Evolutionary conservation across 2,888 invertebrate species (phyloP), one percentile per base, ranked within the genome.

Genomic region (Dasysyrphus tricinctus): DNA sequence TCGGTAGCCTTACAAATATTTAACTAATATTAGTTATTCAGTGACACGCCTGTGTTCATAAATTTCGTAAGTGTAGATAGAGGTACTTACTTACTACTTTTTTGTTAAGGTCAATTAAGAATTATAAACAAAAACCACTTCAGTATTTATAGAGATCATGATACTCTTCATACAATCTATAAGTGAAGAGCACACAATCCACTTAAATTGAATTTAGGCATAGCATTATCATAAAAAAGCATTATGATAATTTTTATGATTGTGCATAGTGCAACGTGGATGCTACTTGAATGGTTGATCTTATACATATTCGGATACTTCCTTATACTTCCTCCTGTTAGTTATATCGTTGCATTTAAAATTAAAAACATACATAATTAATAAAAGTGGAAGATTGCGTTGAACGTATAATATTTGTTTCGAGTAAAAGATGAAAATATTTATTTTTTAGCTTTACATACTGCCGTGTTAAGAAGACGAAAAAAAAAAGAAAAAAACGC

Each of bases 121-220:
- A 9, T n/a, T 29, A 56, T 56, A 56, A 47, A 63, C 44, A 29
- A 51, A 51, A 59, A 16, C 16, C 81, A 67, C 81, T 77, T 67
- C 51, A 82, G 42, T n/a, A 65, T n/a, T 44, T 7, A 44, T 44
- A 44, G n/a, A 44, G n/a, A 8, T 47, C 59, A 61, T 39, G 59
- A 54, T 72, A 63, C 16, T 37, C 9, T n/a, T 16, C n/a, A n/a
- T 44, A 3, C 19, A 49, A 49, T 49, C 4, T 49, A n/a, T n/a
- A 49, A 49, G 49, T 49, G 47, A 47, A 47, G 16, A 47, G 16
- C 16, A 49, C 19, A 49, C 49, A 73, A 47, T 67, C 73, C 77
- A 78, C 59, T 54, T 59, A 29, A 69, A 82, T 65, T 73, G 82
- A 73, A 74, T 61, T 82, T 67, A 37, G 73, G 67, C 59, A 73